A percentile compares a stretch with the other conserved stretches of the same genome.
phyloP scores from a whole-genome alignment of 2,888 invertebrate genomes.

The Platycheirus rosarum region DNA sequence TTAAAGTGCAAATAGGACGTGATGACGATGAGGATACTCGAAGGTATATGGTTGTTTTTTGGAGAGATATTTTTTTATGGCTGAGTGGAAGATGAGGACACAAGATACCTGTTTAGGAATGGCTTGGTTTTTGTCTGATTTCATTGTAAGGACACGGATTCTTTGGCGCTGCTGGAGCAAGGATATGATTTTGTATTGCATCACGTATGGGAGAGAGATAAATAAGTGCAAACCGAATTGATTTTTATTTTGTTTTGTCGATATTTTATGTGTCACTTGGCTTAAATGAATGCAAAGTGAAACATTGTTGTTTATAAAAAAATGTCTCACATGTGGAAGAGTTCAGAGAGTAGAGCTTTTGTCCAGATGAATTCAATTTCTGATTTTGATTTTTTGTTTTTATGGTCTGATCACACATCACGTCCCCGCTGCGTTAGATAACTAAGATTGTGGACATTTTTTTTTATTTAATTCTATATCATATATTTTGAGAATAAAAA shows the following conservation, averaged over 20 bases:
- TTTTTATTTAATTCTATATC: too few relatives aligned
- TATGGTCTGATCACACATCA: too few relatives aligned
- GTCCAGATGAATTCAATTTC: too few relatives aligned
- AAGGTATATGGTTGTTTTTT: constrained; percentile 25
- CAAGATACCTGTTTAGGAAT: constrained; percentile 48
- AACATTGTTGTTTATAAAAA: background rate
- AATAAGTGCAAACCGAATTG: constrained; percentile 65
- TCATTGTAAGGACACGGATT: constrained; percentile 22
- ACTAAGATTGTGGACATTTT: too few relatives aligned
- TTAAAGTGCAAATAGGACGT: constrained; percentile 23
- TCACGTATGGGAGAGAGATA: constrained; percentile 51
- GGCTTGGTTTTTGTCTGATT: constrained; percentile 42
- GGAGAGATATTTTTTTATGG: constrained; percentile 33
- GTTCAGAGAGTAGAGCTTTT: too few relatives aligned
- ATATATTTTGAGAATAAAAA: too few relatives aligned
- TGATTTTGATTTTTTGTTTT: too few relatives aligned
- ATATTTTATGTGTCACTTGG: constrained; percentile 14
- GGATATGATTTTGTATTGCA: constrained; percentile 26
- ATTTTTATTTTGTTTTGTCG: constrained; percentile 14
- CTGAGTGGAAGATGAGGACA: constrained; percentile 30
- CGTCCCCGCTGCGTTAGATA: too few relatives aligned
- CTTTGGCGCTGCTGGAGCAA: background rate
- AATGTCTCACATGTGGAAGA: too few relatives aligned
- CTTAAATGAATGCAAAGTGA: constrained; percentile 43
- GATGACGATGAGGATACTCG: too few relatives aligned